phyloP scores from a whole-genome alignment of 1,140 invertebrate species.

The Leptinotarsa undecemlineata region DNA sequence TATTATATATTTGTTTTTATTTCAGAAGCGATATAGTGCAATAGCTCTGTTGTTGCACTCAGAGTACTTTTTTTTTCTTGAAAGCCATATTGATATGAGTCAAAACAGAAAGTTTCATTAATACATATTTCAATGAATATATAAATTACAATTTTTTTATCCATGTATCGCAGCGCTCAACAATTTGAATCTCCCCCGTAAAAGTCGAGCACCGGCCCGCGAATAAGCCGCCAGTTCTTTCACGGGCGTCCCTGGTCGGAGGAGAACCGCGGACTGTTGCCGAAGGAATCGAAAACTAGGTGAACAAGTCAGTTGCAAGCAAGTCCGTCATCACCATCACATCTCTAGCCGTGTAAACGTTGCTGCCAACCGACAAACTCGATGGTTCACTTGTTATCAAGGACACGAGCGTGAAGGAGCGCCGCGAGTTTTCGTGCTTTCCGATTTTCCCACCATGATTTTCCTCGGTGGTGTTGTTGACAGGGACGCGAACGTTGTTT shows the following conservation, averaged over 20 bases:
- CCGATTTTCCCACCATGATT: constrained; percentile 5
- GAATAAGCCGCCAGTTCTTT: background rate
- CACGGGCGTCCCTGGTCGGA: background rate
- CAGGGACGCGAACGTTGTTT: background rate
- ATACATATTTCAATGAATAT: too few relatives aligned
- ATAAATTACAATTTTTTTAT: too few relatives aligned
- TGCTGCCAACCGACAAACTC: constrained; percentile 8
- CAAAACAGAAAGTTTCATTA: too few relatives aligned
- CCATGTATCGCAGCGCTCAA: background rate
- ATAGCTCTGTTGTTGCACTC: too few relatives aligned
- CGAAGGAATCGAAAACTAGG: constrained; percentile 32
- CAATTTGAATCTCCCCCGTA: background rate
- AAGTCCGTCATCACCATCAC: background rate
- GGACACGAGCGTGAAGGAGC: constrained; percentile 25
- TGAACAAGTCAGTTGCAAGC: constrained; percentile 30
- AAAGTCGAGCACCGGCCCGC: background rate
- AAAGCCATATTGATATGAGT: too few relatives aligned
- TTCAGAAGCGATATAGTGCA: too few relatives aligned
- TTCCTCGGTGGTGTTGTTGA: constrained; percentile 1
- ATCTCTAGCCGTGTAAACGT: constrained; percentile 14
- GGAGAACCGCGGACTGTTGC: constrained; percentile 1
- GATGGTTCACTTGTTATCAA: constrained; percentile 30
- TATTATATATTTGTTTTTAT: too few relatives aligned
- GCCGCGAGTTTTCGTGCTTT: constrained; percentile 13
- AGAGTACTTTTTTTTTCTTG: too few relatives aligned